phyloP scores from a whole-genome alignment of 2,113 vertebrate species.

The Coryphaenoides rupestris region DNA sequence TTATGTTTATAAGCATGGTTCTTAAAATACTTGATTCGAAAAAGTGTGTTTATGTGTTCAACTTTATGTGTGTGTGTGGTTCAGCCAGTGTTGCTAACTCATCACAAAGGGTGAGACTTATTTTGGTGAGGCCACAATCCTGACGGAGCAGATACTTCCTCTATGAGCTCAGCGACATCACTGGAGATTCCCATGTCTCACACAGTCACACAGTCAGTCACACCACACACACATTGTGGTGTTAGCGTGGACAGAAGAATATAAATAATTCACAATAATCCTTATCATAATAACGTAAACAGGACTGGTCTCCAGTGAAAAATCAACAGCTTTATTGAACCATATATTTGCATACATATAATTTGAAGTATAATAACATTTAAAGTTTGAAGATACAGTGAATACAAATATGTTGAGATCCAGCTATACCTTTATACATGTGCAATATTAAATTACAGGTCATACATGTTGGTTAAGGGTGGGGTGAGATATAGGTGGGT shows the following conservation, averaged over 20 bases:
- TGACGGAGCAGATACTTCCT: slow-evolving; percentile 54
- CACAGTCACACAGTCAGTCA: too few species aligned
- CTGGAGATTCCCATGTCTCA: slow-evolving; percentile 61
- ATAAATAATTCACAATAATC: background rate
- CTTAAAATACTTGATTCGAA: slow-evolving; percentile 1
- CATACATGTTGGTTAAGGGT: slow-evolving; percentile 13
- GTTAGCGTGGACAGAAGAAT: background rate
- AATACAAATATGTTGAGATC: slow-evolving; percentile 64
- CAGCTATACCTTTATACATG: slow-evolving; percentile 54
- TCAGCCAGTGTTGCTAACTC: background rate
- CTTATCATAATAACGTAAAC: too few species aligned
- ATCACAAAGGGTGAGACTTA: background rate
- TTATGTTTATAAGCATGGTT: background rate
- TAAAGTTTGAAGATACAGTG: slow-evolving; percentile 60
- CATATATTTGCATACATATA: slow-evolving; percentile 66
- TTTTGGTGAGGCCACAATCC: background rate
- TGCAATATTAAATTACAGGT: slow-evolving; percentile 57
- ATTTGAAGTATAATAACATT: slow-evolving; percentile 68
- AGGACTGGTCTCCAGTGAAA: slow-evolving; percentile 10
- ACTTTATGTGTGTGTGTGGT: slow-evolving; percentile 5
- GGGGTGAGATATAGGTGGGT: background rate
- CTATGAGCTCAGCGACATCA: slow-evolving; percentile 42
- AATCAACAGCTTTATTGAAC: slow-evolving; percentile 58
- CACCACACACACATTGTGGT: background rate
- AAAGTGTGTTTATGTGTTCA: background rate